Evolutionary conservation across 1,140 invertebrate species (phyloP), one percentile per base, ranked within the genome.

Genomic region (Spodoptera litura): DNA sequence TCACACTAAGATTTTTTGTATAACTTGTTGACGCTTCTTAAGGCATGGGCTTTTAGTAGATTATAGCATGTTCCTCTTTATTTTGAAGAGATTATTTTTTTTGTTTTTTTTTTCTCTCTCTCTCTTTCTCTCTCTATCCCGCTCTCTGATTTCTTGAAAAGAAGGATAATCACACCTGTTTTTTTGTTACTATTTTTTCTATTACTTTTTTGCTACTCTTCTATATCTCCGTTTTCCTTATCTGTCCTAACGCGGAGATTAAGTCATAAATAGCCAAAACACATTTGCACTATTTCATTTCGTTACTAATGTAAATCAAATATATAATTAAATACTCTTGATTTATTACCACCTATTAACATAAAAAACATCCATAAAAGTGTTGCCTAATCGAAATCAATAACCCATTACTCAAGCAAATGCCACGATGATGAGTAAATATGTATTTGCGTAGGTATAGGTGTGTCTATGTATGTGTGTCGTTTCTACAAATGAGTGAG

Each of bases 351-450:
- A 35, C 38, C 44, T 75, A 52, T 75, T 51, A 53, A 75, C 58
- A 64, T 62, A 75, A 44, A 75, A 51, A 38, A 10, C 52, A 52
- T 3, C 49, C 25, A 52, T 52, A 62, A 74, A 73, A 64, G 4
- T 62, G 62, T 75, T 75, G 58, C 59, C 73, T 75, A 53, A 75
- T 61, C 72, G 72, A 52, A 64, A 75, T 62, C 59, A 75, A 62
- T 75, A 75, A 53, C 9, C 49, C 49, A 75, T 75, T 51, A 75
- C 25, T 62, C 73, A 75, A 58, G 38, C 58, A 51, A 20, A 49
- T 44, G 70, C 53, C 53, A 15, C 27, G 31, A 25, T 73, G 35
- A 73, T 73, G 31, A 59, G 38, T 74, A 59, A 13, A 59, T 73
- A 62, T 62, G 56, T 59, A 13, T 74, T 74, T 61, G 71, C 71